Evolutionary conservation across 1,140 invertebrate species (phyloP).

Genomic region (Halesus radiatus): DNA sequence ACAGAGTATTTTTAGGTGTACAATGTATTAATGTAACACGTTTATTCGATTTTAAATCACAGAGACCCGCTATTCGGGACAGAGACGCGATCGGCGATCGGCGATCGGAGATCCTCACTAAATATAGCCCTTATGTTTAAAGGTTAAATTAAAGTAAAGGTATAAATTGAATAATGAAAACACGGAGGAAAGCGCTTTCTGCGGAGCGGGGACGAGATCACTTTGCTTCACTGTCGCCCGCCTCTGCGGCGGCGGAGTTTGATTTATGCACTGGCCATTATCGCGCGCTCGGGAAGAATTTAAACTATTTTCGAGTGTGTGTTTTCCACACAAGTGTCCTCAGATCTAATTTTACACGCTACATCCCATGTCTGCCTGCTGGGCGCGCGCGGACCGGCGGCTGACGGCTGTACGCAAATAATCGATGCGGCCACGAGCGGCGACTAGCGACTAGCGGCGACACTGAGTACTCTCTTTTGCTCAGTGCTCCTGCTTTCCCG

Average conservation of each 20-base stretch:
- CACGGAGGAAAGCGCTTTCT: not conserved
- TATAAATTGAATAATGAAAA: not conserved
- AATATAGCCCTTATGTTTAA: slow-evolving; percentile 27
- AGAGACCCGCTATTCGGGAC: not conserved
- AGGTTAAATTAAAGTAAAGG: slow-evolving; percentile 11
- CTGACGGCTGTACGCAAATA: slow-evolving; percentile 62
- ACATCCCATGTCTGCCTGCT: slow-evolving; percentile 22
- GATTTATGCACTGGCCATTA: not conserved
- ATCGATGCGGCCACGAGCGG: slow-evolving; percentile 62
- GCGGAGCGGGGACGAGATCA: not conserved
- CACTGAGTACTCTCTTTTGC: not conserved
- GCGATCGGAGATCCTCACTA: no score
- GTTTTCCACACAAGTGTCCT: slow-evolving; percentile 29
- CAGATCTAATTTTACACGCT: slow-evolving; percentile 58
- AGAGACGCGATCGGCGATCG: not conserved
- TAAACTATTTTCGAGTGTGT: slow-evolving; percentile 21
- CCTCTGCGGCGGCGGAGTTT: not conserved
- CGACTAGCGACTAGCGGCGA: slow-evolving; percentile 16
- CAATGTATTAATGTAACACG: not conserved
- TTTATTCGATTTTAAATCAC: slow-evolving; percentile 24
- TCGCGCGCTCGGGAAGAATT: slow-evolving; percentile 1
- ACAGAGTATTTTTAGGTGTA: slow-evolving; percentile 14
- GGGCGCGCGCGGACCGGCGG: slow-evolving; percentile 34
- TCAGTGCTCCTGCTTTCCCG: no score
- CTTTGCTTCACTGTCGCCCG: not conserved